Conservation (phyloP, 2,797 vertebrate genomes). For the Anas bahamensis region DNA sequence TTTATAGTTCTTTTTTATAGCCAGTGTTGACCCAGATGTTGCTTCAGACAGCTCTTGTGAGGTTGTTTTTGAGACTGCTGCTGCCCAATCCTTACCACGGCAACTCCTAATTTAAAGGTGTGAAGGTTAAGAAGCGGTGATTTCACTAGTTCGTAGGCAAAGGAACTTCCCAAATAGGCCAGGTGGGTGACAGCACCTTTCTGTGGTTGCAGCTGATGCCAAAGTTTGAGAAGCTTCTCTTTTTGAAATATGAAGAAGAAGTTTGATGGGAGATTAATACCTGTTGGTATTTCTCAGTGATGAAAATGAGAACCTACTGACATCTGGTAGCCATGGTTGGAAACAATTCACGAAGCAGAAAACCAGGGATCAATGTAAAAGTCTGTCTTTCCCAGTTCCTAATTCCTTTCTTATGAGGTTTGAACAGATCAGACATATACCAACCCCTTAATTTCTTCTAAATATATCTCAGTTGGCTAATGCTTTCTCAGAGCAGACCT, state of each 20-base stretch:
- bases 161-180: too few relatives aligned
- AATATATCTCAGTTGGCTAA: conserved; percentile 5
- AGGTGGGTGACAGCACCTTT: background rate
- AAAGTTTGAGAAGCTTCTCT: background rate
- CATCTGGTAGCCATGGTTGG: conserved; percentile 50
- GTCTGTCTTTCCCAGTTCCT: background rate
- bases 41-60: background rate
- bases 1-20: background rate
- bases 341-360: conserved; percentile 14
- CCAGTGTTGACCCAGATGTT: background rate
- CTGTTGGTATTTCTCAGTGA: background rate
- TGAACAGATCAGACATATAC: background rate
- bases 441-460: conserved; percentile 30
- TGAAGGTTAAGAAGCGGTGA: background rate
- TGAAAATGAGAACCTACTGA: conserved; percentile 13
- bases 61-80: background rate
- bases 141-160: background rate
- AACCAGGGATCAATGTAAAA: background rate
- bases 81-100: background rate
- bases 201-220: background rate
- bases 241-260: background rate
- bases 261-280: background rate
- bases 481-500: conserved; percentile 22
- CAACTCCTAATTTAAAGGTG: background rate
- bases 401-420: background rate